Evolutionary conservation across 2,113 vertebrate genomes (phyloP), one percentile per base, ranked within the genome.

Genomic region (Megatriorchis doriae): DNA sequence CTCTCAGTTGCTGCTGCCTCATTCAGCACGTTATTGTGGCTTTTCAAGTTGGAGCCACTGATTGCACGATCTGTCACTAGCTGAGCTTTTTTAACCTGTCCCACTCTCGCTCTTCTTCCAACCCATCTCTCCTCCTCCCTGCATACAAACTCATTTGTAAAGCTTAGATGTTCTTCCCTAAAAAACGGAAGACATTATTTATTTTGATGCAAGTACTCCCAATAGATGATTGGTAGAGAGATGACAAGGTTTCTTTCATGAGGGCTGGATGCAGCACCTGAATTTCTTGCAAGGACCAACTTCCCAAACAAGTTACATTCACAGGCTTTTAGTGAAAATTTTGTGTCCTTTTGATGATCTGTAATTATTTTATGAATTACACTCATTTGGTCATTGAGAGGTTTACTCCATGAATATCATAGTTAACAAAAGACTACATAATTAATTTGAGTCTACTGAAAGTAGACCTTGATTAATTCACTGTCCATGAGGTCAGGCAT

Each of bases 381-480:
- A 21, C 8, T 88, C 6, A 11, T 12, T 74, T 83, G n/a, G 27
- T 67, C 73, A 84, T 22, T 73, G 63, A 83, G 47, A n/a, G 79
- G 48, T 88, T 88, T 84, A 63, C 26, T 78, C n/a, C 47, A 10
- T 82, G 65, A 84, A 63, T 92, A 43, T 56, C 48, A 42, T 12
- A 45, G 26, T 78, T 92, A 85, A 17, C n/a, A 61, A 84, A 89
- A 48, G 56, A 75, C 42, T 65, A 61, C 2, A 0, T 67, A 91
- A 93, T 91, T 94, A 73, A 70, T 94, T 72, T 63, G 63, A 78
- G 32, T 74, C 67, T 62, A 3, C 38, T 84, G 34, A 36, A 81
- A 86, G 73, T 43, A 93, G 70, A 74, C n/a, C n/a, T 78, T 74
- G 67, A 62, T 88, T 81, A 94, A 83, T 86, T 91, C 22, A n/a